phyloP scores from a whole-genome alignment of 2,888 invertebrate species.

The Ennomos fuscantarius region DNA sequence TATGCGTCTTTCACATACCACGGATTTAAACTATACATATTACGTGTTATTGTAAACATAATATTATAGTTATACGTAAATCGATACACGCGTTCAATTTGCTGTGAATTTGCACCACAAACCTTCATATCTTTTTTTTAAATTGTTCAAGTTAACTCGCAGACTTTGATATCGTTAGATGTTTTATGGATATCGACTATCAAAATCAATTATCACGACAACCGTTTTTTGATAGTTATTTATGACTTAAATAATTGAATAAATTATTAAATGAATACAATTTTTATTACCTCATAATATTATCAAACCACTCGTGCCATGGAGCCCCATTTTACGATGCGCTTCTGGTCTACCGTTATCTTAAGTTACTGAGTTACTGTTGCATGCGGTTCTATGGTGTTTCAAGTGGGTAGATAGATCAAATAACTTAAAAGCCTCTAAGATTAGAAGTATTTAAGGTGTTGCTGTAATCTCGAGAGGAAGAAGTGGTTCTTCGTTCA shows the following conservation, averaged over 20 bases:
- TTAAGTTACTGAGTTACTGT: slow-evolving; percentile 32
- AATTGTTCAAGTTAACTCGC: no score
- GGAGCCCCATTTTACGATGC: slow-evolving; percentile 22
- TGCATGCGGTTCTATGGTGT: slow-evolving; percentile 41
- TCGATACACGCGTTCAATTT: no score
- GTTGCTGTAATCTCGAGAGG: slow-evolving; percentile 75
- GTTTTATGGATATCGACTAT: no score
- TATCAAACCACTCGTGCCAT: slow-evolving; percentile 25
- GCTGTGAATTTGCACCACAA: no score
- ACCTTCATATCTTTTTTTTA: no score
- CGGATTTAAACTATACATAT: background rate
- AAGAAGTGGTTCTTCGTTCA: slow-evolving; percentile 38
- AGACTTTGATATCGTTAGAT: no score
- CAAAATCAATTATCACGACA: no score
- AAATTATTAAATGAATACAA: slow-evolving; percentile 12
- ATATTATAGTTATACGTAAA: no score
- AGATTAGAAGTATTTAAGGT: slow-evolving; percentile 76
- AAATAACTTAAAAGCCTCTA: slow-evolving; percentile 62
- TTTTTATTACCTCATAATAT: slow-evolving; percentile 16
- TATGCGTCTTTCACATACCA: background rate
- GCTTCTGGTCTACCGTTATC: slow-evolving; percentile 42
- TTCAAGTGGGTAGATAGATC: slow-evolving; percentile 76
- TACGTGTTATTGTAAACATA: no score
- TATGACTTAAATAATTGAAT: background rate
- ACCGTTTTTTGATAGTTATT: no score